Evolutionary conservation across 2,113 vertebrate genomes (phyloP), one percentile per base, ranked within the genome.

Genomic region (Salvelinus fontinalis): DNA sequence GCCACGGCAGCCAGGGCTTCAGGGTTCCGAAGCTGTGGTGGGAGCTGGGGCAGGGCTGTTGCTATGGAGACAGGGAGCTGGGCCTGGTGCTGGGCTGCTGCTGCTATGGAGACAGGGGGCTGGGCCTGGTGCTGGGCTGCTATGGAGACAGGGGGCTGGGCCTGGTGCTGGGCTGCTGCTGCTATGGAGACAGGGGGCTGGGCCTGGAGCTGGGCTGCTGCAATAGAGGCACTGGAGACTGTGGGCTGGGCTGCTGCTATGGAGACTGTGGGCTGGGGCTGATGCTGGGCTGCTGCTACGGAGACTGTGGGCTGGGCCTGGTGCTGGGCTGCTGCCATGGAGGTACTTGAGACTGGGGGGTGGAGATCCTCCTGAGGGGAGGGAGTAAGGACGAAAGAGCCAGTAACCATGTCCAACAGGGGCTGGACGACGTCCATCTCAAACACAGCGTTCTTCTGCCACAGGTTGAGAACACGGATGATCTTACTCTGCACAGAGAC

Each of bases 401-500:
- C 96, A 34, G 96, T 96, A 75, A 97, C 97, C 98, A 99, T 98
- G 89, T 99, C 97, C 92, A 99, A 79, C 66, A 99, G 96, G 31
- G 98, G 98, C 39, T 99, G 98, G 84, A 99, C 99, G 57, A 99
- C 94, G 71, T 99, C 97, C 54, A 98, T 99, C 91, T 96, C 98
- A 87, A 99, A 99, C 12, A 99, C 98, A 44, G 97, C 96, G 78
- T 99, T 99, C 92, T 99, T 99, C 89, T 99, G 98, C 98, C 98
- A 99, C 81, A 99, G 93, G 92, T 99, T 99, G 86, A 99, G 89
- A 34, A 99, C 98, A 69, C 97, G 95, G 62, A 99, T 97, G 74
- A 99, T 97, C 89, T 99, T 99, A 92, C 97, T 98, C 97, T 99
- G 89, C 79, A 1, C 1, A 12, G 22, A 18, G 5, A 66, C 24